A percentile compares a stretch with the other conserved stretches of the same genome.
phyloP scores from a whole-genome alignment of 2,888 invertebrate genomes.

The Ophraella communa region DNA sequence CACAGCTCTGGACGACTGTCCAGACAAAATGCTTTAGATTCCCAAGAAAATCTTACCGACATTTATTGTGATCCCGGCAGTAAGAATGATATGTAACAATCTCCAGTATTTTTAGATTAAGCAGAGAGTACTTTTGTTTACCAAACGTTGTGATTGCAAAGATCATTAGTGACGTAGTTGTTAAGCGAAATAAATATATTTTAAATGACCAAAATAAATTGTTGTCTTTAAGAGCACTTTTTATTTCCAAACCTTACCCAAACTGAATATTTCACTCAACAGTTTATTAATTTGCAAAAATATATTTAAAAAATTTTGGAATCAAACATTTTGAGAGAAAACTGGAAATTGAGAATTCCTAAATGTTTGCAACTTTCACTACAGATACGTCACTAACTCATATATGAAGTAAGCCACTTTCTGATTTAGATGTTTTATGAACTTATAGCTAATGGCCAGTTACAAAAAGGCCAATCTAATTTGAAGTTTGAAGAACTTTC shows the following conservation, averaged over 20 bases:
- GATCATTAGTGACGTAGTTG: slow-evolving; percentile 26
- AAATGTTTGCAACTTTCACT: too few species aligned
- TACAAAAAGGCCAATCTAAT: too few species aligned
- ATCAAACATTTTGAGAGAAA: too few species aligned
- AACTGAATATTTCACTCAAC: too few species aligned
- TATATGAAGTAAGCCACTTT: too few species aligned
- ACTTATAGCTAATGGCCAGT: too few species aligned
- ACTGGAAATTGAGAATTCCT: too few species aligned
- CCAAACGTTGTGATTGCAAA: slow-evolving; percentile 29
- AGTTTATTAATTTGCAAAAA: background rate
- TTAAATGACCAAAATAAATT: slow-evolving; percentile 29
- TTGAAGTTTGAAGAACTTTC: too few species aligned
- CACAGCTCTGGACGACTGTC: slow-evolving; percentile 51
- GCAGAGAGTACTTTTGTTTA: slow-evolving; percentile 35
- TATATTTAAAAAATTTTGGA: too few species aligned
- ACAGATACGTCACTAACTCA: too few species aligned
- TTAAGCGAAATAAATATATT: slow-evolving; percentile 27
- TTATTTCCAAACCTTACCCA: background rate
- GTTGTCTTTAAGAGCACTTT: slow-evolving; percentile 9
- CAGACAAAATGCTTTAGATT: slow-evolving; percentile 54
- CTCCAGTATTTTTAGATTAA: slow-evolving; percentile 37
- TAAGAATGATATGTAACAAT: slow-evolving; percentile 30
- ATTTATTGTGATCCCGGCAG: slow-evolving; percentile 52
- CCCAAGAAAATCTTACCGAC: slow-evolving; percentile 52
- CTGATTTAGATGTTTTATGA: too few species aligned